A percentile compares a stretch with the other conserved stretches of the same genome.
These are phyloP conservation scores for Lycopodina hypogea DNA, from an alignment of 37 sponge, comb jelly and placozoan species.

Conservation along the genomic window DNA sequence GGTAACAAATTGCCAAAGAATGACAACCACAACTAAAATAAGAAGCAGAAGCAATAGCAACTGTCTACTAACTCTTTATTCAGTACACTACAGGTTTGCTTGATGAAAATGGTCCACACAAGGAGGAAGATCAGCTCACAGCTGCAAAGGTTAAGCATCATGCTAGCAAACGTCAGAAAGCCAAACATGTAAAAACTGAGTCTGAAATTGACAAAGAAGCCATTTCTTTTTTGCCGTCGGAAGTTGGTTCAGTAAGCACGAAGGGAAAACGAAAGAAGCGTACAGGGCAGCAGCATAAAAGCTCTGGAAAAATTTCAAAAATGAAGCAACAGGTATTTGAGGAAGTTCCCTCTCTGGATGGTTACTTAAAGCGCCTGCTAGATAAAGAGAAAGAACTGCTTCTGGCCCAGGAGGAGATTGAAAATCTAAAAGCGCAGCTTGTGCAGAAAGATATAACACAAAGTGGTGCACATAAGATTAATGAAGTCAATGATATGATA, in stretches of 20 bases:
- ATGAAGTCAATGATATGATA: too few relatives aligned
- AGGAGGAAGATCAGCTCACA: too few relatives aligned
- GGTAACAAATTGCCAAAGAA: not conserved
- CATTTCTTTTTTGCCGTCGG: not conserved
- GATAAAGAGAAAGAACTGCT: constrained; percentile 14
- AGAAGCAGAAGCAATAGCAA: not conserved
- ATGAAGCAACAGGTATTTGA: not conserved
- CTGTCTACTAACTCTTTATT: not conserved
- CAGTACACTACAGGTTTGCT: not conserved
- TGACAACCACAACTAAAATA: not conserved
- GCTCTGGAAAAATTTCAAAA: not conserved
- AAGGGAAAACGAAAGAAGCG: not conserved
- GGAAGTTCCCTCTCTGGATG: not conserved
- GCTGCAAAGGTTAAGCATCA: too few relatives aligned
- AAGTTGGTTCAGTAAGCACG: not conserved
- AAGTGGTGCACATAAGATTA: too few relatives aligned
- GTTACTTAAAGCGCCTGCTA: not conserved
- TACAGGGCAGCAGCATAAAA: not conserved
- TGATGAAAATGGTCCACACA: not conserved
- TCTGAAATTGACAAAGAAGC: not conserved
- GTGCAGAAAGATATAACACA: not conserved
- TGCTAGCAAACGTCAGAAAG: too few relatives aligned
- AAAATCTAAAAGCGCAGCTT: not conserved
- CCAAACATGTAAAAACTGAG: not conserved
- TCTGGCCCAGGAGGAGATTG: not conserved